Evolutionary conservation across 2,113 vertebrate genomes (phyloP), one percentile per base, ranked within the genome.

Genomic region (Odontophorus gujanensis): DNA sequence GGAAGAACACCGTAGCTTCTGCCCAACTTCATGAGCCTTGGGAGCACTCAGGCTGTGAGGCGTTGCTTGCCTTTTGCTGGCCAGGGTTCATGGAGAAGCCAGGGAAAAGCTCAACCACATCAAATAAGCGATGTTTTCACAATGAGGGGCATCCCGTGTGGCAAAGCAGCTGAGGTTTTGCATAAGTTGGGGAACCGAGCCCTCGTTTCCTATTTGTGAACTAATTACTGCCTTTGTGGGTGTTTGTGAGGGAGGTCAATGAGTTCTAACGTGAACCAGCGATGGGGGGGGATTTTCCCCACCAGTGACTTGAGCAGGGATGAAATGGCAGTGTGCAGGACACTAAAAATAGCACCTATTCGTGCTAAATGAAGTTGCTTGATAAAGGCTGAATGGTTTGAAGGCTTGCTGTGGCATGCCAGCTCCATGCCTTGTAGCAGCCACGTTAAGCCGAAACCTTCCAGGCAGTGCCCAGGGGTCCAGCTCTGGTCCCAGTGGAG

Each of bases 141-240:
- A 67, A 36, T 45, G 62, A 82, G 34, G 81, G 73, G 28, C 48
- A 78, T 90, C 76, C 58, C 53, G 85, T 63, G 66, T 72, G 87
- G 61, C 2, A 2, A 74, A 87, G 55, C 20, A 8, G 80, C 48
- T 94, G 68, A 81, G 62, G 53, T 93, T 94, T 95, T 95, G 92
- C 90, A 90, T 94, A 89, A 94, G 94, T 93, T 84, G 85, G 57
- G 93, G 91, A 95, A 90, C 85, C 84, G 82, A 95, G 45, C 48
- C 61, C 66, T 95, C 40, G 21, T 87, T 76, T 91, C 36, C 62
- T 94, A 53, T 66, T 40, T 58, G 72, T 0, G 12, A 81, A 69
- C 73, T 90, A 86, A 91, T 81, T 94, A 75, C 80, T 75, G 76
- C 51, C 36, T 75, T 86, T 61, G 65, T 9, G 82, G 90, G 69